Base-by-base conservation (phyloP, 2,797 vertebrate genomes). In the Ispidina picta region DNA sequence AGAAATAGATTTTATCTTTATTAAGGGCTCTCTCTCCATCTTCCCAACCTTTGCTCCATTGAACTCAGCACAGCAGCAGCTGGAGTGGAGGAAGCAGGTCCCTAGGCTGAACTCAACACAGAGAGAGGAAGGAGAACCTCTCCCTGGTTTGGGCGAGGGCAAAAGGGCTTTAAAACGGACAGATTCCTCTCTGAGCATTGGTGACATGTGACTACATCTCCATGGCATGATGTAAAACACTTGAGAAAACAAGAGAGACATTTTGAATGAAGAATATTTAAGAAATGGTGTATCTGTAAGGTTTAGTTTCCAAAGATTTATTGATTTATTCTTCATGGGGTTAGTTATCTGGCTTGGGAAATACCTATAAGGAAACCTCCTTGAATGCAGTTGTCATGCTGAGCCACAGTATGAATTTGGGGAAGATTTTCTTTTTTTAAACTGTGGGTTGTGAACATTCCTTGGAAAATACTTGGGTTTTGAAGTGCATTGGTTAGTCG, bases 1-100 rank as follows among this genome's bases (percentile, higher is more conserved):
- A 96, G 94, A 94, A 95, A 95, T 92, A 96, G 96, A 96, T 97
- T 90, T 95, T 96, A 96, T 97, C 96, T 96, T 95, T 96, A 92
- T 86, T 84, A 93, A 96, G 73, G 88, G 73, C 75, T 88, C 82
- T 78, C 72, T 92, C 88, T 73, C 84, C 35, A 86, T 76, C 41
- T 62, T 80, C 48, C 60, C 96, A 95, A 84, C 90, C 86, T 94
- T 95, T 95, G 88, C 90, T 91, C 92, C 75, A 73, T 81, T 89
- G 83, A 80, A 93, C 69, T 1, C 3, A 83, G 70, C 62, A 48
- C 4, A 26, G 68, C 85, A 72, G 60, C 2, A 2, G 49, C 93
- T 80, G 63, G 46, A 94, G 62, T 4, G 4, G 56, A 62, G 51
- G 51, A 79, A 59, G 33, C 44, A 46, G 44, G 29, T 87, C 75